Base-by-base conservation (phyloP, 2,113 vertebrate species). In the Leptobrachium ailaonicum region DNA sequence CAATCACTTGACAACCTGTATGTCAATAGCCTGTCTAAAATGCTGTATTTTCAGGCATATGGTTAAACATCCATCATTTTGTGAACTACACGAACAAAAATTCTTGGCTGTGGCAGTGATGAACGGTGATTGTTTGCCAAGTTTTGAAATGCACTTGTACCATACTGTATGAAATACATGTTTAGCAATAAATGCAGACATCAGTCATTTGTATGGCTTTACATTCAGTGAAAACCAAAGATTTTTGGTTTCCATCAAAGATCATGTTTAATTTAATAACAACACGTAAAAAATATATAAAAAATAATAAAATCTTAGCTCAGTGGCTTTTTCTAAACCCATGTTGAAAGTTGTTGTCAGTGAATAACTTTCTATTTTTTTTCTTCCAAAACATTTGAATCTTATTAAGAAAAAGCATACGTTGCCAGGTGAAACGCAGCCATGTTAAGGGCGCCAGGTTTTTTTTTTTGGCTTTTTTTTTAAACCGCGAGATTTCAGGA, bases 291-390 rank as follows among this genome's bases (percentile, higher is more conserved):
- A 32, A 32, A 58, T 11, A 60, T 12, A 60, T 1, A 50, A 50
- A 79, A 43, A 43, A 32, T 32, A 32, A 32, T 32, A 32, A 78
- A 71, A 60, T 44, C 8, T 60, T 11, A 71, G 56, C 67, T 70
- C 60, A 62, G 53, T 63, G 20, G 69, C 11, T 58, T 76, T 50
- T 71, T 73, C 66, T 68, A 44, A 3, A 73, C 66, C 77, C 50
- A 71, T 80, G 77, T 73, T 80, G 71, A 80, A 80, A 80, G 47
- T 73, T 80, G 71, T 73, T 80, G 77, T 80, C 72, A 67, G 71
- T 58, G 50, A n/a, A 67, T n/a, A 20, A 50, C 53, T 58, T 60
- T 68, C 20, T 56, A 66, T 73, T 72, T 73, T 80, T 66, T 67
- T 2, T 50, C 56, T 63, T 69, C 71, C 71, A 74, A 74, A 79